Conservation (phyloP, 2,797 vertebrate species). For the Galagoides demidoff region DNA sequence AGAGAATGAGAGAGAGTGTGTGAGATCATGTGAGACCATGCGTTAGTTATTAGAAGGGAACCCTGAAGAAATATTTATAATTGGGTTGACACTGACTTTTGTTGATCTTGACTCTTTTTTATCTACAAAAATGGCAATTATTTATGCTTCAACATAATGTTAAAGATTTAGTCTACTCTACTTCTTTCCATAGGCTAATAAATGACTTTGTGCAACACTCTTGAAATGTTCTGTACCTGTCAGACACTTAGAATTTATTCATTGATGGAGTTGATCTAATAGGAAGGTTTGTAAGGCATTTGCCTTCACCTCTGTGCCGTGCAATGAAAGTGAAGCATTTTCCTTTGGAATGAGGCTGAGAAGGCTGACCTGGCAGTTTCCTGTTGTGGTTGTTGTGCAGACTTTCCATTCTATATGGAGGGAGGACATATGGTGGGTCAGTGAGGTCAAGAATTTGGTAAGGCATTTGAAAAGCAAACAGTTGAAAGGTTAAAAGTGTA, state of each 20-base stretch:
- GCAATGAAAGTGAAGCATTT: conserved; percentile 8
- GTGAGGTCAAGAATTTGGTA: conserved; percentile 71
- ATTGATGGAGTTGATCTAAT: neutral
- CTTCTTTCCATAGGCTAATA: neutral
- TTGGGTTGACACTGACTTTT: neutral
- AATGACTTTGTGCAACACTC: neutral
- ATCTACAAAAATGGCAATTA: neutral
- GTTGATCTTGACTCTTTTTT: neutral
- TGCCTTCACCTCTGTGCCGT: neutral
- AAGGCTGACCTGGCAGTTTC: neutral
- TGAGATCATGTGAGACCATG: neutral
- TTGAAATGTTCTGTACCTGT: neutral
- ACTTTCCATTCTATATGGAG: conserved; percentile 12
- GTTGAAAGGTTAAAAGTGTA: conserved; percentile 69
- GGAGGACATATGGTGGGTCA: conserved; percentile 64
- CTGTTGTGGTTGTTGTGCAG: neutral
- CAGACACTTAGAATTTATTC: neutral
- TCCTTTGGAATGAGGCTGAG: neutral
- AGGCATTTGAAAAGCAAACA: conserved; percentile 79
- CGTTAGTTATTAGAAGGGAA: neutral
- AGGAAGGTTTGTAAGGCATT: neutral
- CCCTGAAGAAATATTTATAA: neutral
- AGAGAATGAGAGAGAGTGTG: too few relatives aligned
- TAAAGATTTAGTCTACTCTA: neutral
- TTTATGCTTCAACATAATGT: neutral